phyloP scores from a whole-genome alignment of 1,140 invertebrate genomes.

The Drosophila pectinifera region DNA sequence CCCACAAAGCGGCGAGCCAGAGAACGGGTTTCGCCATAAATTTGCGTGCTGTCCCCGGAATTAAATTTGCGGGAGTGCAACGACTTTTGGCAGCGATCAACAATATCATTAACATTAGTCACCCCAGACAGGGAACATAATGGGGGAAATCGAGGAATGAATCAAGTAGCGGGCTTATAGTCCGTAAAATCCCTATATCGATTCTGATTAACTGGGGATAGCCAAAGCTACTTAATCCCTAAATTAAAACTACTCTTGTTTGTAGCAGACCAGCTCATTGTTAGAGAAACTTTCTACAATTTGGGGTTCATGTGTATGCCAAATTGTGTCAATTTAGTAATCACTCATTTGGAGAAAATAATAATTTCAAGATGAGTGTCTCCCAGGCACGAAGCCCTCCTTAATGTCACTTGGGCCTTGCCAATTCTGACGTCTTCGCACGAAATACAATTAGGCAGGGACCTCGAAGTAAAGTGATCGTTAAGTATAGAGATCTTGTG shows the following conservation, averaged over 20 bases:
- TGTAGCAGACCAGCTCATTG: background rate
- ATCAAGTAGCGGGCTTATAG: background rate
- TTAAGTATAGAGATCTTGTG: conserved; percentile 8
- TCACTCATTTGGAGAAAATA: background rate
- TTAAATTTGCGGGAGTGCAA: conserved; percentile 52
- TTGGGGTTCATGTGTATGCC: conserved; percentile 1
- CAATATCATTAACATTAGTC: conserved; percentile 56
- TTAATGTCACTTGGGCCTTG: conserved; percentile 4
- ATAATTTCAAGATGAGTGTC: background rate
- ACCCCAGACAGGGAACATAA: conserved; percentile 9
- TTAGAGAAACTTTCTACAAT: conserved; percentile 4
- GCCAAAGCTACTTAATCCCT: background rate
- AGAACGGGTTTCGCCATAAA: conserved; percentile 40
- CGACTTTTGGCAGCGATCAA: conserved; percentile 34
- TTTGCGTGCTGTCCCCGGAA: conserved; percentile 15
- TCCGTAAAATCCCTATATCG: background rate
- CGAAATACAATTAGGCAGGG: conserved; percentile 2
- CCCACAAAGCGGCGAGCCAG: background rate
- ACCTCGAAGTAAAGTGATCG: background rate
- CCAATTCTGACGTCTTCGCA: background rate
- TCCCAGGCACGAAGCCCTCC: background rate
- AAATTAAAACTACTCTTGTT: background rate
- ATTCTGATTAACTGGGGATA: background rate
- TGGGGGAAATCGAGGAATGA: too few species aligned
- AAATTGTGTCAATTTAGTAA: background rate